Evolutionary conservation across 2,113 vertebrate genomes (phyloP).

Genomic region (Gobius niger): DNA sequence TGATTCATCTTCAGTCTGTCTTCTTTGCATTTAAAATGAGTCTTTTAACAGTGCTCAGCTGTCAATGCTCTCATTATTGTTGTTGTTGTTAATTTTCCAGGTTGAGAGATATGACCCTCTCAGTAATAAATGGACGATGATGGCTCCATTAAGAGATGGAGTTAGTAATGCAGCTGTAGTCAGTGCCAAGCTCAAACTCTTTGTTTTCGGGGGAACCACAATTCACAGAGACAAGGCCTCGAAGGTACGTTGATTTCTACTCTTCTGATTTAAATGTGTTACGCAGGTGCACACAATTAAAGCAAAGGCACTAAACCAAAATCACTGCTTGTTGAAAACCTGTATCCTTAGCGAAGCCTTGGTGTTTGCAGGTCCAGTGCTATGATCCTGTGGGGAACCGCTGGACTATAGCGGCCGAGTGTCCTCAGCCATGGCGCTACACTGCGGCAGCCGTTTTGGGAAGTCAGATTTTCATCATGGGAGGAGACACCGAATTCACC

Average conservation of each 20-base stretch:
- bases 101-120: conserved; percentile 88
- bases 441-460: conserved; percentile 89
- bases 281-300: too few species aligned
- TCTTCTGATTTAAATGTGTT: not conserved
- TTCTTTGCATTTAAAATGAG: not conserved
- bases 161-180: conserved; percentile 95
- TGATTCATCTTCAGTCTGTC: not conserved
- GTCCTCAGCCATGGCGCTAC: conserved; percentile 94
- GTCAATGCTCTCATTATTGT: not conserved
- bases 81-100: conserved; percentile 18
- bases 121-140: conserved; percentile 91
- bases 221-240: conserved; percentile 91
- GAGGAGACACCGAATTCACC: conserved; percentile 92
- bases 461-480: conserved; percentile 98
- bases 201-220: conserved; percentile 90
- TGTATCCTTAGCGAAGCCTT: not conserved
- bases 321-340: not conserved
- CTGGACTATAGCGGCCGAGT: conserved; percentile 89
- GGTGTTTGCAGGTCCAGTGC: conserved; percentile 80
- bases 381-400: conserved; percentile 87
- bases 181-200: conserved; percentile 90
- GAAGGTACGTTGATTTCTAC: conserved; percentile 64
- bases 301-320: not conserved
- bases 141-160: conserved; percentile 88
- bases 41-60: too few species aligned